Evolutionary conservation across 2,888 invertebrate genomes (phyloP).

Genomic region (Dione vanillae): DNA sequence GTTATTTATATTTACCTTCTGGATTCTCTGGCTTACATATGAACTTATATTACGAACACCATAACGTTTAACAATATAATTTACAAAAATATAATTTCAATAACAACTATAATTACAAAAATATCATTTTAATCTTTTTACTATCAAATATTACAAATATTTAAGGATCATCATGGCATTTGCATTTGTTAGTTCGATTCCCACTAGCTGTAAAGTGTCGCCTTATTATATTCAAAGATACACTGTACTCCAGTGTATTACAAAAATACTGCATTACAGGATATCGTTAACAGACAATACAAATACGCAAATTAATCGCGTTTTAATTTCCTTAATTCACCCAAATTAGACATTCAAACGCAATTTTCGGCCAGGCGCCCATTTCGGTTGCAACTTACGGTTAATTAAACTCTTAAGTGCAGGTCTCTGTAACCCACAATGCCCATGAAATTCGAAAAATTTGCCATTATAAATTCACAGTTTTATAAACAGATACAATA

Average conservation of each 20-base stretch:
- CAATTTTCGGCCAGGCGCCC: slow-evolving; percentile 75
- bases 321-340: slow-evolving; percentile 71
- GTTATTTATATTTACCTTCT: no score
- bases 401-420: slow-evolving; percentile 79
- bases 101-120: no score
- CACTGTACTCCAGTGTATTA: background rate
- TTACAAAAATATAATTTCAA: no score
- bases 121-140: no score
- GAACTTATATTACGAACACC: no score
- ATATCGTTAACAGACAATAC: slow-evolving; percentile 30
- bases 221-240: no score
- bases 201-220: no score
- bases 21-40: no score
- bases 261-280: slow-evolving; percentile 12
- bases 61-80: no score
- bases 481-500: background rate
- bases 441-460: slow-evolving; percentile 26
- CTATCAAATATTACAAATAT: no score
- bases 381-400: slow-evolving; percentile 79
- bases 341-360: slow-evolving; percentile 79
- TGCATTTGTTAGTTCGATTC: no score
- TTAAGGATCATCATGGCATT: no score
- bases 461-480: slow-evolving; percentile 10
- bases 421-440: slow-evolving; percentile 48
- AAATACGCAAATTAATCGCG: slow-evolving; percentile 58